Conservation (phyloP, 2,113 vertebrate genomes). For the Otis tarda region DNA sequence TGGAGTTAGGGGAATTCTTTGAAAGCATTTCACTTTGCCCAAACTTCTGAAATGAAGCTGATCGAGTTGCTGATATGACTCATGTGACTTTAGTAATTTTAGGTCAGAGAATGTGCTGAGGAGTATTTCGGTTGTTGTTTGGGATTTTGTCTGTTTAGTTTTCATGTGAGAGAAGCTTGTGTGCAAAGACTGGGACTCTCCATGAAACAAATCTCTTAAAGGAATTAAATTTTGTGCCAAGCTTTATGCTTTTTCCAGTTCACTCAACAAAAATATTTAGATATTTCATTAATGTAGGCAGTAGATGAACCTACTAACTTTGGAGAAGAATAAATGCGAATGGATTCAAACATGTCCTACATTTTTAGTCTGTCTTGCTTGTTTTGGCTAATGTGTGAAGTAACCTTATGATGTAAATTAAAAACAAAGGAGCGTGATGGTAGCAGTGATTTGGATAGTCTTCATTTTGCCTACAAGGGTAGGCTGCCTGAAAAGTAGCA, state of each 20-base stretch:
- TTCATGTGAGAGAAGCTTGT: neutral
- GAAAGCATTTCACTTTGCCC: neutral
- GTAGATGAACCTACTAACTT: neutral
- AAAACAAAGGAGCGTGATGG: accelerated
- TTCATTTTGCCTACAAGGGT: neutral
- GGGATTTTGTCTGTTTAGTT: neutral
- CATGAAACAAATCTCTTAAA: neutral
- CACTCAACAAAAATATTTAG: neutral
- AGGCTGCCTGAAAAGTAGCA: neutral
- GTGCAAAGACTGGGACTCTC: too few relatives aligned
- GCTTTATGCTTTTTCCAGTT: neutral
- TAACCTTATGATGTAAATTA: neutral
- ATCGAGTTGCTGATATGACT: neutral
- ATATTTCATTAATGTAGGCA: accelerated
- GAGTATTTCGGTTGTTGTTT: neutral
- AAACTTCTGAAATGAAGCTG: neutral
- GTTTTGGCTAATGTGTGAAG: neutral
- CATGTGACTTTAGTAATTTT: neutral
- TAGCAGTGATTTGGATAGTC: neutral
- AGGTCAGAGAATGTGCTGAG: neutral
- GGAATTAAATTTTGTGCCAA: neutral
- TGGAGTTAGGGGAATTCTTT: neutral
- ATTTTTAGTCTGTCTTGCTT: neutral
- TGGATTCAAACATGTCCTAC: neutral
- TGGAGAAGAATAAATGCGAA: neutral